Conservation (phyloP, 2,888 invertebrate genomes). For the Lamproptera curius region DNA sequence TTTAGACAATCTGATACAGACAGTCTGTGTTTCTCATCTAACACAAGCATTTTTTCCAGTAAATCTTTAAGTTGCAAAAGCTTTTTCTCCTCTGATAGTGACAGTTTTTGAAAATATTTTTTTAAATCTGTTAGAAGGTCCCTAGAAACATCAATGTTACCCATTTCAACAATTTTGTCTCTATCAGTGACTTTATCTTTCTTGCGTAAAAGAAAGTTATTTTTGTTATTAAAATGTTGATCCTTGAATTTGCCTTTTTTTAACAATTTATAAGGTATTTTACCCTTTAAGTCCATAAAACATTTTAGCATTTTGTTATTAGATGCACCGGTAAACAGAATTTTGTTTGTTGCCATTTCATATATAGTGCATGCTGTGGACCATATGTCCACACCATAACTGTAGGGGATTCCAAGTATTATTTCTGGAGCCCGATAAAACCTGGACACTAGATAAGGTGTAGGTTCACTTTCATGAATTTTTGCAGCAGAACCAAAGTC, state of each 20-base stretch:
- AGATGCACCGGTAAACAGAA: slow-evolving; percentile 97
- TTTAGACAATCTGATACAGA: slow-evolving; percentile 92
- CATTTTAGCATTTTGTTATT: slow-evolving; percentile 99
- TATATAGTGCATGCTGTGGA: slow-evolving; percentile 98
- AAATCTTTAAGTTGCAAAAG: slow-evolving; percentile 94
- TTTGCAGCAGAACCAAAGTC: slow-evolving; percentile 99
- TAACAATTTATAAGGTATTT: slow-evolving; percentile 96
- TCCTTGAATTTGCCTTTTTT: slow-evolving; percentile 96
- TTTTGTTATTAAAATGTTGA: slow-evolving; percentile 97
- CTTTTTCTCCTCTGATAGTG: slow-evolving; percentile 91
- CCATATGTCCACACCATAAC: slow-evolving; percentile 98
- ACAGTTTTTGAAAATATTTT: slow-evolving; percentile 87
- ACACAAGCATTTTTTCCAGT: slow-evolving; percentile 91
- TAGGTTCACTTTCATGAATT: slow-evolving; percentile 95
- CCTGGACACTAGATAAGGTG: slow-evolving; percentile 98
- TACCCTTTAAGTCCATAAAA: slow-evolving; percentile 99
- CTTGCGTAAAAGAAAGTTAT: slow-evolving; percentile 97
- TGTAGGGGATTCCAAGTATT: slow-evolving; percentile 96
- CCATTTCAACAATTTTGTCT: slow-evolving; percentile 95
- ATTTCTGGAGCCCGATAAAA: slow-evolving; percentile 99
- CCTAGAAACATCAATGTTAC: slow-evolving; percentile 88
- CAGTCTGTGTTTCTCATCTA: slow-evolving; percentile 93
- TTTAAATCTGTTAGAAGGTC: slow-evolving; percentile 94
- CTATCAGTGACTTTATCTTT: slow-evolving; percentile 98
- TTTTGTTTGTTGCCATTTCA: slow-evolving; percentile 98